These are phyloP conservation scores for Neoaliturus tenellus DNA, from an alignment of 2,888 invertebrate species.

Conservation along the genomic window DNA sequence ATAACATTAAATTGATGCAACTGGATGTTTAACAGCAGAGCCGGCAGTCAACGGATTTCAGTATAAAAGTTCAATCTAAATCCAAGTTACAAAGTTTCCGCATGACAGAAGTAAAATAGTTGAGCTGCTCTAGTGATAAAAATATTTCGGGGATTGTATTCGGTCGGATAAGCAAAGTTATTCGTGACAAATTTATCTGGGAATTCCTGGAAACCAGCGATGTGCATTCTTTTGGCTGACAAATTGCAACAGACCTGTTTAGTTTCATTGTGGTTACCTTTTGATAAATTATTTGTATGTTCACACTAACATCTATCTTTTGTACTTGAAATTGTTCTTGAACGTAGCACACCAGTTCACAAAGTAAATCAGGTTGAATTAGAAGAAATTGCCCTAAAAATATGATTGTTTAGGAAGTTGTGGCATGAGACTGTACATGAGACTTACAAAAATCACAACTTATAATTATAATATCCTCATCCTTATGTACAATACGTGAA, in stretches of 20 bases:
- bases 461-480: too few species aligned
- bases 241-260: conserved; percentile 9
- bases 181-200: conserved; percentile 20
- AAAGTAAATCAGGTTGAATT: too few species aligned
- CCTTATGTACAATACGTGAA: too few species aligned
- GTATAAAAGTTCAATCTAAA: too few species aligned
- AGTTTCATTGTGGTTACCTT: neutral
- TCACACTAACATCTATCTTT: neutral
- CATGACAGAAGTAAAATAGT: neutral
- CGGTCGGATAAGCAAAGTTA: conserved; percentile 2
- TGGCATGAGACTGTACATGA: too few species aligned
- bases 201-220: conserved; percentile 1
- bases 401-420: too few species aligned
- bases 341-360: too few species aligned
- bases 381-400: too few species aligned
- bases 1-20: too few species aligned
- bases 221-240: conserved; percentile 1
- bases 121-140: neutral
- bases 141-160: conserved; percentile 2
- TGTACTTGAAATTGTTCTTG: neutral
- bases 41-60: too few species aligned
- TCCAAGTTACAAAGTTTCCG: neutral
- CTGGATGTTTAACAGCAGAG: too few species aligned
- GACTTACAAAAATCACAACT: too few species aligned
- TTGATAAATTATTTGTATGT: neutral